phyloP scores from a whole-genome alignment of 1,140 invertebrate genomes.

The Oedothorax gibbosus region DNA sequence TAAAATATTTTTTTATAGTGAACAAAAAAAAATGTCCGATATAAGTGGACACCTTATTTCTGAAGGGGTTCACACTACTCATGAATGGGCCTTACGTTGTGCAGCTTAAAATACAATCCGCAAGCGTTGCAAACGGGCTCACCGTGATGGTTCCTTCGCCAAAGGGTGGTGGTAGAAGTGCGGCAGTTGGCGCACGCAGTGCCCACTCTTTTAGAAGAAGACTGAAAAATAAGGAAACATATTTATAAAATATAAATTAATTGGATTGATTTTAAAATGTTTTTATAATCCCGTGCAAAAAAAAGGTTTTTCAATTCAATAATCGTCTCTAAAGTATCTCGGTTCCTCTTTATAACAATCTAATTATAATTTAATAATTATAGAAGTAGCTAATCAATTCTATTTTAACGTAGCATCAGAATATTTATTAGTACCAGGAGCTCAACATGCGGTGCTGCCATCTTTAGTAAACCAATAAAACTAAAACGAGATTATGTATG shows the following conservation, averaged over 20 bases:
- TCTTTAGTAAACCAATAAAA: no score
- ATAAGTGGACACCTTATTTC: neutral
- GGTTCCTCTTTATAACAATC: no score
- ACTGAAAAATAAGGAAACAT: constrained; percentile 64
- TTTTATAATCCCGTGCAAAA: neutral
- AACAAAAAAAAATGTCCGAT: neutral
- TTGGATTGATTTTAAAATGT: neutral
- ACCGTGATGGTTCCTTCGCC: constrained; percentile 88
- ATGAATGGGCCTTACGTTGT: constrained; percentile 76
- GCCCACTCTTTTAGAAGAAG: constrained; percentile 69
- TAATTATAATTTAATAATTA: no score
- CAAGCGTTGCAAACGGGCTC: constrained; percentile 97
- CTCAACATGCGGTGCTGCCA: no score
- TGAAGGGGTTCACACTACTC: neutral
- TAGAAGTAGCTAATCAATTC: no score
- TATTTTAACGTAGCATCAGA: no score
- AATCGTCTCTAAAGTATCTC: no score
- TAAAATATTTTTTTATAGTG: neutral
- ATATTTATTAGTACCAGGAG: no score
- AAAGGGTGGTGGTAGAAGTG: constrained; percentile 92
- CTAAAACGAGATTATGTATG: no score
- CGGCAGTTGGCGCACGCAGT: constrained; percentile 71
- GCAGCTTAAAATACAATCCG: constrained; percentile 92
- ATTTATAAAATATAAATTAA: neutral
- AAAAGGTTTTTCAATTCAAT: neutral